Evolutionary conservation across 2,113 vertebrate genomes (phyloP).

Genomic region (Phrynocephalus versicolor): DNA sequence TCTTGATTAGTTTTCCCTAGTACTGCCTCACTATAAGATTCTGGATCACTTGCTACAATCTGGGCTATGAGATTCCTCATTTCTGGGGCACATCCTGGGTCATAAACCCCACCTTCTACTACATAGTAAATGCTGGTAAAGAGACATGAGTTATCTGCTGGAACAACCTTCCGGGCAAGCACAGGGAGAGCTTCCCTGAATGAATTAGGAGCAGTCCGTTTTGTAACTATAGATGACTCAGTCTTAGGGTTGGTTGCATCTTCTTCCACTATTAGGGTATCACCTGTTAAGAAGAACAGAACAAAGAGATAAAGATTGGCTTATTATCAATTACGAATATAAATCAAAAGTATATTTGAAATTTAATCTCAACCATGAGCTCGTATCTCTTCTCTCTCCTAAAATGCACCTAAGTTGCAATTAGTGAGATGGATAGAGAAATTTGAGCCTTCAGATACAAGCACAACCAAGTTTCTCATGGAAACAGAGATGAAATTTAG

Average conservation of each 20-base stretch:
- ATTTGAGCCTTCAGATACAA: background rate
- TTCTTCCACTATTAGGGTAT: slow-evolving; percentile 96
- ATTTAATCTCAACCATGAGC: background rate
- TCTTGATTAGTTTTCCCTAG: slow-evolving; percentile 93
- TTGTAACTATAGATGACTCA: slow-evolving; percentile 70
- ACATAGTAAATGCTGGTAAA: slow-evolving; percentile 97
- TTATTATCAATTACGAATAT: background rate
- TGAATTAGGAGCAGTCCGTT: slow-evolving; percentile 59
- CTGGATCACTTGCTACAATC: slow-evolving; percentile 89
- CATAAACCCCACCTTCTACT: slow-evolving; percentile 91
- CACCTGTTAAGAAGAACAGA: slow-evolving; percentile 77
- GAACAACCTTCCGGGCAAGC: slow-evolving; percentile 85
- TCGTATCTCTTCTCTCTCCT: background rate
- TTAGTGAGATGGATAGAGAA: background rate
- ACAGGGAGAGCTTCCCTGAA: slow-evolving; percentile 74
- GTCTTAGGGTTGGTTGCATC: slow-evolving; percentile 83
- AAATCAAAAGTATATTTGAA: background rate
- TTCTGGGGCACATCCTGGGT: slow-evolving; percentile 87
- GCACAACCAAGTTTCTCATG: background rate
- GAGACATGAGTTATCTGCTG: slow-evolving; percentile 96
- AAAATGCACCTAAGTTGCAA: background rate
- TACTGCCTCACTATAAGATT: slow-evolving; percentile 89
- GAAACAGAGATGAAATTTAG: background rate
- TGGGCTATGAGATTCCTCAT: slow-evolving; percentile 94
- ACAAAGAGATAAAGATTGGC: slow-evolving; percentile 20